Base-by-base conservation (phyloP, 1,140 invertebrate species). In the Drosophila sulfurigaster region DNA sequence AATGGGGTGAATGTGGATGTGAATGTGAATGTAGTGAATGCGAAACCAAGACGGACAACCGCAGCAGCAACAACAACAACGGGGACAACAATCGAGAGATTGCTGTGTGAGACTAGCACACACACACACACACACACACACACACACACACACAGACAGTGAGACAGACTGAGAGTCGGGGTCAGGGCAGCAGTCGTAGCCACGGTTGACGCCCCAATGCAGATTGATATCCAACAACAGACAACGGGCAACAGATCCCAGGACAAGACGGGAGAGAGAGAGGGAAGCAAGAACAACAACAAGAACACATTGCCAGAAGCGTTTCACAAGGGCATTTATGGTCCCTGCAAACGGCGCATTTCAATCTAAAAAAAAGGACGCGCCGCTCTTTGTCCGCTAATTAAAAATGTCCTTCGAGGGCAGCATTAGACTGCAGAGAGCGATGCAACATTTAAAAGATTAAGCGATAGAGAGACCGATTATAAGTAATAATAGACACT, bases 321-420 rank as follows among this genome's bases (percentile, higher is more conserved):
- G 59, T 66, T 68, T 77, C 78, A 74, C n/a, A 73, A 70, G 78
- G 69, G 69, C 69, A 65, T 80, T 74, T 71, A 70, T 74, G 58
- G 65, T 32, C 77, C 63, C 67, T 58, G 70, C 66, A 60, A 66
- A 68, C 59, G 68, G 69, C 69, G 80, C 72, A 79, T 82, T 79
- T 79, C 64, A 83, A 70, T 80, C 81, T 64, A 78, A 74, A 60
- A 25, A 16, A 25, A 77, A 67, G 63, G 46, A 73, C 70, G 63
- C 57, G 62, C 76, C 75, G 79, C 74, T 80, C 74, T 77, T 75
- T 73, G 63, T 80, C 51, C 81, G 66, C 81, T 78, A 81, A 86
- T 85, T 86, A 86, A 86, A 85, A 85, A 68, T 86, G 82, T 85
- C 82, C 81, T 81, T 85, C 69, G 74, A 60, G 59, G 48, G 57